Base-by-base conservation (phyloP, 1,140 invertebrate species). In the Drosophila chauvacae region DNA sequence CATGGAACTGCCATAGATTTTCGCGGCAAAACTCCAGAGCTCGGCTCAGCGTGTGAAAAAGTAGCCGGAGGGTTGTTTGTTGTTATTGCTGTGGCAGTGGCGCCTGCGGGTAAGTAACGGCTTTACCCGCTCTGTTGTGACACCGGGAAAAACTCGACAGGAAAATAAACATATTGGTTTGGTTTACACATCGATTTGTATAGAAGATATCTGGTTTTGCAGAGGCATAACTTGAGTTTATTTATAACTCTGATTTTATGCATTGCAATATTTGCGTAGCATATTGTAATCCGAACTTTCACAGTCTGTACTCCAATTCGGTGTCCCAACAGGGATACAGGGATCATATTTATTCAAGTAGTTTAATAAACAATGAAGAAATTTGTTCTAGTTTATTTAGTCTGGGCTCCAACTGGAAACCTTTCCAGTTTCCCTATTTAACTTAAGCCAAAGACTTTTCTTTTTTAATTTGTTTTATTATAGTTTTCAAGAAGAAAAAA, bases 51-150 rank as follows among this genome's bases (percentile, higher is more conserved):
- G 82, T 87, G 84, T 84, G 84, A 87, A 88, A 77, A 58, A 64
- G 14, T 69, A 53, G 11, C 51, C 55, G 59, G 59, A 55, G 77
- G 81, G 72, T 80, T 84, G 47, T 28, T 48, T 48, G 14, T 48
- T 48, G 64, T 58, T 42, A 61, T 47, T 71, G 39, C 30, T 51
- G 39, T 14, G 16, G 33, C n/a, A 18, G 39, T 60, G 71, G 65
- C 83, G 83, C 77, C 83, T 86, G 83, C 82, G 83, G 79, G 82
- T 71, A 63, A 62, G 65, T 78, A 76, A 77, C 74, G 73, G 60
- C 28, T 75, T 53, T 73, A 16, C 63, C 47, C 28, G 47, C 33
- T 30, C 42, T 47, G 23, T 70, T 70, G 51, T 33, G 47, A 73
- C 39, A 23, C 48, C 42, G 42, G 23, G 41, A 47, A 44, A 53